Evolutionary conservation across 2,113 vertebrate genomes (phyloP).

Genomic region (Catharus fuscescens): DNA sequence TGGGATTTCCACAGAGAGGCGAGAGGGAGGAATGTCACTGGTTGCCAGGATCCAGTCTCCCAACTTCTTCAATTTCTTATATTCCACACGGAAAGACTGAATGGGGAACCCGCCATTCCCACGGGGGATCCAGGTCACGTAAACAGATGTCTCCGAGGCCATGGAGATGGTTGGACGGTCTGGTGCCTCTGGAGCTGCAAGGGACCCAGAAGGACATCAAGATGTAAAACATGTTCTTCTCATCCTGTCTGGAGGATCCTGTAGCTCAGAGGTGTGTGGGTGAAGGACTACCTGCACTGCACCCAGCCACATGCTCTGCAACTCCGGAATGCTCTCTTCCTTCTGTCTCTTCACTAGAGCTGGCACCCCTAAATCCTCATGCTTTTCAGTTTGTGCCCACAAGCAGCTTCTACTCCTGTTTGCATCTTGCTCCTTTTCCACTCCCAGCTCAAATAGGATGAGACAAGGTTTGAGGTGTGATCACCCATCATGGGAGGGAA

Average conservation of each 20-base stretch:
- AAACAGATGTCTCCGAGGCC: conserved; percentile 93
- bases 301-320: not conserved
- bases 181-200: conserved; percentile 92
- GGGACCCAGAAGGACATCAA: not conserved
- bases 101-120: conserved; percentile 96
- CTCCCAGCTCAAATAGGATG: not conserved
- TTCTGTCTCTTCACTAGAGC: not conserved
- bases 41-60: conserved; percentile 93
- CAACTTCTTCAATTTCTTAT: conserved; percentile 89
- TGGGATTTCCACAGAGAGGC: conserved; percentile 95
- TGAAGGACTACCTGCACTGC: not conserved
- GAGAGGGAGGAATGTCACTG: conserved; percentile 92
- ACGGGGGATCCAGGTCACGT: conserved; percentile 96
- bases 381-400: not conserved
- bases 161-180: conserved; percentile 96
- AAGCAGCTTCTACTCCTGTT: not conserved
- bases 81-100: conserved; percentile 94
- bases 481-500: not conserved
- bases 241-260: not conserved
- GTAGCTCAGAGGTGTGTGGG: not conserved
- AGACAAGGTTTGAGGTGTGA: not conserved
- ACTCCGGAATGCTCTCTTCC: not conserved
- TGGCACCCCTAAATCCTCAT: not conserved
- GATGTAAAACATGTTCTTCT: not conserved
- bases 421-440: not conserved